phyloP scores from a whole-genome alignment of 2,888 invertebrate species.

The Acronicta leporina region DNA sequence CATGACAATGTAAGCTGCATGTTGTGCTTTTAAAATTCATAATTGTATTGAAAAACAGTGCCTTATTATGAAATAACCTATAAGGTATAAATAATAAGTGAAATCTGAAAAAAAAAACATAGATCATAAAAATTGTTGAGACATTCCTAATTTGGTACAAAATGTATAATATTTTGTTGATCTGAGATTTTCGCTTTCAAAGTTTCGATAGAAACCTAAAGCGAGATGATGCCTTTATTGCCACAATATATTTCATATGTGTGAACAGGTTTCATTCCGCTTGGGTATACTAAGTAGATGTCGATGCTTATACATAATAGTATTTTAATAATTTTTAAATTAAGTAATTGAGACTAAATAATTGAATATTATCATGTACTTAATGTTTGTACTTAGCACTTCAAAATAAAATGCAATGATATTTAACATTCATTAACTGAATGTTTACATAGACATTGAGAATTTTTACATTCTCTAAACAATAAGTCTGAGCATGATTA shows the following conservation, averaged over 20 bases:
- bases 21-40: slow-evolving; percentile 25
- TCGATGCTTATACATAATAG: slow-evolving; percentile 29
- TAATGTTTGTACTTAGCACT: slow-evolving; percentile 43
- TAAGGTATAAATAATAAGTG: slow-evolving; percentile 14
- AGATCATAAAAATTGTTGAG: slow-evolving; percentile 7
- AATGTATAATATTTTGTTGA: slow-evolving; percentile 8
- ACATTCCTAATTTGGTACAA: slow-evolving; percentile 23
- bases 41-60: slow-evolving; percentile 41
- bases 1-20: slow-evolving; percentile 5
- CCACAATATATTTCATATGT: slow-evolving; percentile 31
- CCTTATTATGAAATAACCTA: slow-evolving; percentile 52
- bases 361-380: slow-evolving; percentile 37
- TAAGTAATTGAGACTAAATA: no score
- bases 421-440: no score
- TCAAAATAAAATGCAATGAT: slow-evolving; percentile 4
- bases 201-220: slow-evolving; percentile 81
- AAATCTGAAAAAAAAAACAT: slow-evolving; percentile 15
- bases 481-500: slow-evolving; percentile 34
- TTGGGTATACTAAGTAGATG: slow-evolving; percentile 46
- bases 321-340: neutral
- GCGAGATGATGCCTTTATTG: slow-evolving; percentile 68
- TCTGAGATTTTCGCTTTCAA: slow-evolving; percentile 72
- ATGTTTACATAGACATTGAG: slow-evolving; percentile 9
- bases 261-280: slow-evolving; percentile 52
- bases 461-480: slow-evolving; percentile 16